phyloP scores from a whole-genome alignment of 2,797 vertebrate genomes.

The Sus cebifrons region DNA sequence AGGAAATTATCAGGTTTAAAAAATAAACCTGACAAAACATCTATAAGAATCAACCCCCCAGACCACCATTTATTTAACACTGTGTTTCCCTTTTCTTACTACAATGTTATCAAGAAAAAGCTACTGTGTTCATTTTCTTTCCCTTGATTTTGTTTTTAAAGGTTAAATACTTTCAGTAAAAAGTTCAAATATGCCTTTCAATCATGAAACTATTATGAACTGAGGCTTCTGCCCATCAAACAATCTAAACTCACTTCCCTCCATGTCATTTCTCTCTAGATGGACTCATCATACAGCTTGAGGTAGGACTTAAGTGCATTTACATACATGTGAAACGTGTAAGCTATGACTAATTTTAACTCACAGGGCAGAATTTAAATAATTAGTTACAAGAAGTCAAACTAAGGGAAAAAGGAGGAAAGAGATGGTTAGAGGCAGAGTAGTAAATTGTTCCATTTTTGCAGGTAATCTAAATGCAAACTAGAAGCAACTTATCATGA shows the following conservation, averaged over 20 bases:
- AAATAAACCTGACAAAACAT: conserved; percentile 65
- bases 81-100: conserved; percentile 41
- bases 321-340: conserved; percentile 92
- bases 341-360: conserved; percentile 95
- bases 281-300: conserved; percentile 89
- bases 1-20: conserved; percentile 73
- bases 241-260: conserved; percentile 80
- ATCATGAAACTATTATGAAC: conserved; percentile 84
- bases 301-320: conserved; percentile 91
- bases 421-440: conserved; percentile 99
- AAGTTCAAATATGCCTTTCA: conserved; percentile 89
- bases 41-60: conserved; percentile 60
- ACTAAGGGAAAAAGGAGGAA: conserved; percentile 95
- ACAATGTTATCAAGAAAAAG: conserved; percentile 47
- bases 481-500: conserved; percentile 99
- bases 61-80: conserved; percentile 70
- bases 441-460: conserved; percentile 99
- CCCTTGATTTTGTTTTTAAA: conserved; percentile 85
- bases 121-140: conserved; percentile 64
- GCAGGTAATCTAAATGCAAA: conserved; percentile 99
- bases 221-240: conserved; percentile 84
- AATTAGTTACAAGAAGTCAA: conserved; percentile 98
- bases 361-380: conserved; percentile 97
- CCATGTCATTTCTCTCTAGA: conserved; percentile 87
- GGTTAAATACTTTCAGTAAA: conserved; percentile 82